Evolutionary conservation across 2,888 invertebrate genomes (phyloP).

Genomic region (Netelia fuscicornis): DNA sequence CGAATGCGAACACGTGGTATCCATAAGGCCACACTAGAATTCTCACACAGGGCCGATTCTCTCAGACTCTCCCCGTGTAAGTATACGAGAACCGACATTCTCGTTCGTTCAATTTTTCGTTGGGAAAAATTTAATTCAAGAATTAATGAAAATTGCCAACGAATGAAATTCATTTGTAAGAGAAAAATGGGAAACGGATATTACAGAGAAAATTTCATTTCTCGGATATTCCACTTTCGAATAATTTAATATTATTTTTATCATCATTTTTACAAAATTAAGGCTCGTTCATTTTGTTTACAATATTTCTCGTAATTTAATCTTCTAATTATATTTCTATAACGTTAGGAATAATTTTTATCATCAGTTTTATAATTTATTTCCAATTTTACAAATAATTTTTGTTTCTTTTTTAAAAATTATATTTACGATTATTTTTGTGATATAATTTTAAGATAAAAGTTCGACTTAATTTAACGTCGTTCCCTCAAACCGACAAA

Average conservation of each 20-base stretch:
- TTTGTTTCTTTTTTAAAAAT: not conserved
- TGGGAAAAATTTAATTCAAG: not conserved
- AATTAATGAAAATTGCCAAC: not conserved
- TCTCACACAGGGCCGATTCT: conserved; percentile 24
- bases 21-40: conserved; percentile 30
- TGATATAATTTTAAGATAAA: not conserved
- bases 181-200: not conserved
- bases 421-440: not conserved
- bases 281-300: too few species aligned
- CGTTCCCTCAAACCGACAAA: too few species aligned
- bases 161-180: not conserved
- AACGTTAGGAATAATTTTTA: too few species aligned
- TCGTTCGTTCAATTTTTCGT: not conserved
- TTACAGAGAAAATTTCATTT: too few species aligned
- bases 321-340: too few species aligned
- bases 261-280: too few species aligned
- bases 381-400: too few species aligned
- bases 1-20: conserved; percentile 37
- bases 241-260: too few species aligned
- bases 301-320: too few species aligned
- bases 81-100: not conserved
- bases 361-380: too few species aligned
- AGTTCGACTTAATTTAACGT: too few species aligned
- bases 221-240: too few species aligned
- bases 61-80: not conserved